Evolutionary conservation across 2,888 invertebrate species (phyloP).

Genomic region (Sthenelais limicola): DNA sequence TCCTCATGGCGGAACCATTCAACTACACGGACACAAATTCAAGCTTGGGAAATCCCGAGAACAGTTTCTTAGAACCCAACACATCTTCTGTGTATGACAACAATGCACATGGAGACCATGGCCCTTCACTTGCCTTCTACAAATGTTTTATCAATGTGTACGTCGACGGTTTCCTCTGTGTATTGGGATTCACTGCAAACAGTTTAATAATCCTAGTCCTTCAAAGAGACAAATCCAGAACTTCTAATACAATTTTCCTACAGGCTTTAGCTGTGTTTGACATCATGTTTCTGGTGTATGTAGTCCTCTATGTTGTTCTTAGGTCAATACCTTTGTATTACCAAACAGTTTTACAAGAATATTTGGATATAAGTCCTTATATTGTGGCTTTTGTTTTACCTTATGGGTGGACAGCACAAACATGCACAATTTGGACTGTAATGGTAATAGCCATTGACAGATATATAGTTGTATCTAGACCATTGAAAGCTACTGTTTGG

Average conservation of each 20-base stretch:
- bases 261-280: slow-evolving; percentile 44
- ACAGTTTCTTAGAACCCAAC: too few relatives aligned
- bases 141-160: slow-evolving; percentile 38
- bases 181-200: slow-evolving; percentile 39
- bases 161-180: slow-evolving; percentile 38
- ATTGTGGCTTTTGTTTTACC: slow-evolving; percentile 40
- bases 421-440: slow-evolving; percentile 42
- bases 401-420: slow-evolving; percentile 43
- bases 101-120: too few relatives aligned
- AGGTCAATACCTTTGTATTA: slow-evolving; percentile 22
- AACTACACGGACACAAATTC: too few relatives aligned
- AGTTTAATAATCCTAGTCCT: slow-evolving; percentile 34
- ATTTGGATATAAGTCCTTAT: slow-evolving; percentile 18
- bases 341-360: slow-evolving; percentile 10
- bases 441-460: slow-evolving; percentile 42
- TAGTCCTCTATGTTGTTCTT: slow-evolving; percentile 40
- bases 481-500: slow-evolving; percentile 29
- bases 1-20: too few relatives aligned
- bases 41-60: too few relatives aligned
- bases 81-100: too few relatives aligned
- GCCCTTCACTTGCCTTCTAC: too few relatives aligned
- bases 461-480: slow-evolving; percentile 37
- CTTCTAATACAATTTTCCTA: slow-evolving; percentile 40
- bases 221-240: slow-evolving; percentile 27
- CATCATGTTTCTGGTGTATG: slow-evolving; percentile 41